Evolutionary conservation across 1,140 invertebrate species (phyloP), one percentile per base, ranked within the genome.

Genomic region (Acromyrmex heyeri): DNA sequence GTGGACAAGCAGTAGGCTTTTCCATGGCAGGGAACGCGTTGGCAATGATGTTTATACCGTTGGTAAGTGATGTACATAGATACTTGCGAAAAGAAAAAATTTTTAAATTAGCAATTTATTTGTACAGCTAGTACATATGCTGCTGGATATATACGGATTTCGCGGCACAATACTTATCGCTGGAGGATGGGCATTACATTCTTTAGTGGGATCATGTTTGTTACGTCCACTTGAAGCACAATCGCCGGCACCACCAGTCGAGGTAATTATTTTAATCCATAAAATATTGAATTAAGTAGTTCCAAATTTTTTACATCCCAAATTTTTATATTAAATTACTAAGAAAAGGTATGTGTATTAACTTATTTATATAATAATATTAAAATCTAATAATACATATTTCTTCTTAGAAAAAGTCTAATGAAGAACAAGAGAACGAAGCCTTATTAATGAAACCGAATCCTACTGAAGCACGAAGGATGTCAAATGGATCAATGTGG

Each of bases 11-110:
- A 0, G 97, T 97, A 3, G 97, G 97, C 0, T 94, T 97, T 24
- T 97, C 97, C 0, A 96, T 97, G 96, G 97, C 97, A 5, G 97
- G 97, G 0, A 97, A 97, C 0, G 97, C 97, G 3, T 95, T 97
- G 73, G 97, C 97, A 1, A 96, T 97, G 94, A 96, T 98, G 96
- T 94, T 97, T 8, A 97, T 98, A 96, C 97, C 97, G 18, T 97
- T 97, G 90, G 95, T 93, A 76, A 83, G 12, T 30, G 64, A 65
- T 61, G 21, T 24, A 34, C 64, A 44, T 44, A 44, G 0, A 27
- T 24, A 34, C 55, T 57, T 73, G 3, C 3, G 14, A 30, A 14
- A 21, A 38, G 6, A 38, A 61, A 53, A 62, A 44, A 30, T 18
- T 27, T 14, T 44, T 10, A 30, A 67, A 85, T n/a, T 10, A 44